Base-by-base conservation (phyloP, 2,113 vertebrate species). In the Myiozetetes cayanensis region DNA sequence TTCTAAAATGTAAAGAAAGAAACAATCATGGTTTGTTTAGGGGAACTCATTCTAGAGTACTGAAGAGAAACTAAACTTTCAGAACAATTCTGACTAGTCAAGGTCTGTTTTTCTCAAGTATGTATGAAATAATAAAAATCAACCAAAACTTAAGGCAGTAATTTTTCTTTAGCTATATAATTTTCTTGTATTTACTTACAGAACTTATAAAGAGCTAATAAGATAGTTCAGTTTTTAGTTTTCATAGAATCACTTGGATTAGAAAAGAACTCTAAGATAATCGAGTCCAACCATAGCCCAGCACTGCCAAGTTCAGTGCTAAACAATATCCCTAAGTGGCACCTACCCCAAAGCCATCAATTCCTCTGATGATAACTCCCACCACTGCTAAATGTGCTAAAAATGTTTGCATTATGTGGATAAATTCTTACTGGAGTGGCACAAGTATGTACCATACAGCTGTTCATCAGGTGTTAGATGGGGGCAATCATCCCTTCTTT, bases 391-490 rank as follows among this genome's bases (percentile, higher is more conserved):
- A 63, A 49, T 35, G 16, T 31, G 17, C 14, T 72, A 39, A 53
- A 43, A 63, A 13, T 19, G 65, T 84, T 52, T 68, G 16, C 27
- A 31, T 47, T 28, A 61, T 7, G 4, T 13, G 8, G 28, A 50
- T 12, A 50, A 5, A 28, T 74, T 44, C 22, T 53, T 39, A 30
- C 6, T 47, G 37, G 49, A 44, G 31, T n/a, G 10, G 10, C 11
- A 71, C 10, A 52, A 68, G 41, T 30, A 31, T 0, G 0, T 62
- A 33, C 25, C 14, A 18, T 9, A 12, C 7, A 17, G 16, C 21
- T 56, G 35, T 21, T 75, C 37, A 44, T 24, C 27, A 52, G 12
- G 11, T 21, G 6, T 72, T 59, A 22, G 8, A 8, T 20, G 7
- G 17, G 13, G 20, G 46, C 6, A 71, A 12, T 86, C 41, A n/a